Percentiles rank a stretch among this genome's conserved stretches.
These are phyloP conservation scores for Eupithecia tripunctaria DNA, from an alignment of 2,888 invertebrate genomes.

Conservation along the genomic window DNA sequence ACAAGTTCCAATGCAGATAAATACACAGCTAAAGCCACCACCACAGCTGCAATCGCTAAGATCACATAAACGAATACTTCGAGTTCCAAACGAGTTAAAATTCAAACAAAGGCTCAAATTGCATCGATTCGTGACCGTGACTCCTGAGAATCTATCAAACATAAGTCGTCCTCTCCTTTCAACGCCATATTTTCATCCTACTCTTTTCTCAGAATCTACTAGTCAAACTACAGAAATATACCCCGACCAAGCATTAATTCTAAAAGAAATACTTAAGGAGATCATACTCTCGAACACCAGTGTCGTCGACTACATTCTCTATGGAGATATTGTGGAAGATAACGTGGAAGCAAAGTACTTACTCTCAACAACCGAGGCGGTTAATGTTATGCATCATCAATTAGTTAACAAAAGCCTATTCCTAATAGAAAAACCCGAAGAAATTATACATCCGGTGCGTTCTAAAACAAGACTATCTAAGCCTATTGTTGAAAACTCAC, in stretches of 20 bases:
- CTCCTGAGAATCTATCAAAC: neutral
- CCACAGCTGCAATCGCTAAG: neutral
- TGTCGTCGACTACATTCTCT: constrained; percentile 28
- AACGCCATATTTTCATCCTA: neutral
- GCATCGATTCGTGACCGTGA: neutral
- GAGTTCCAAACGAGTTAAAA: neutral
- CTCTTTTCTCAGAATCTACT: neutral
- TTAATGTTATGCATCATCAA: neutral
- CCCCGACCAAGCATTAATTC: constrained; percentile 15
- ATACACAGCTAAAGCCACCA: neutral
- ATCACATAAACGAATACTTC: neutral
- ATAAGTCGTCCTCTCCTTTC: neutral
- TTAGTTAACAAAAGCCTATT: constrained; percentile 1
- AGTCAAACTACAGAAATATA: constrained; percentile 10
- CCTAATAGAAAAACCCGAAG: constrained; percentile 2
- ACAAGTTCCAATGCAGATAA: neutral
- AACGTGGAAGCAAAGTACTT: constrained; percentile 6
- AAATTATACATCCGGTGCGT: neutral
- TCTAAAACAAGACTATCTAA: neutral
- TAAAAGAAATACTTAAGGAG: constrained; percentile 25
- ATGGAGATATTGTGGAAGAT: constrained; percentile 10
- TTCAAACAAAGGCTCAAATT: neutral
- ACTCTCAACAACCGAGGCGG: constrained; percentile 4
- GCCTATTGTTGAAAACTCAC: neutral
- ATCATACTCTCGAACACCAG: constrained; percentile 22